Evolutionary conservation across 2,888 invertebrate genomes (phyloP), one percentile per base, ranked within the genome.

Genomic region (Tholera decimalis): DNA sequence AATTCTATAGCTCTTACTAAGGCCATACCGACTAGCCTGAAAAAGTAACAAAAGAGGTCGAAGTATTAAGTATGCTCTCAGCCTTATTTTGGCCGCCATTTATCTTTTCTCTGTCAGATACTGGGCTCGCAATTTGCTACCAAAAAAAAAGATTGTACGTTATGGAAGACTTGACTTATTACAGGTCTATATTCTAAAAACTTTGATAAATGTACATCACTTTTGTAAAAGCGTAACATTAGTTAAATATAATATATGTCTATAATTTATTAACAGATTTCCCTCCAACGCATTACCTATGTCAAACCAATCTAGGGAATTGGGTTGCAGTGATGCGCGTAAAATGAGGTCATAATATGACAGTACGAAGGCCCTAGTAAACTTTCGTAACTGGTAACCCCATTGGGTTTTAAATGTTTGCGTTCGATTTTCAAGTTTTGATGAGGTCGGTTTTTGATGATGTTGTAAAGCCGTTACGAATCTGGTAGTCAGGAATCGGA

Each of bases 361-460:
- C 63, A 68, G 44, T 57, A 24, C 35, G 50, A 50, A 56, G 46
- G 64, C 49, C 69, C 72, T 72, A 77, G 63, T 70, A 62, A 64
- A 70, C 72, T 70, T 56, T 49, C 55, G 66, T 55, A 44, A 64
- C 72, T 35, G 41, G 37, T 71, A 71, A 50, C 63, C 69, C 39
- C 39, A 11, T 44, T 63, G 7, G 26, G n/a, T n/a, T 44, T 63
- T 69, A 20, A 58, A 65, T 58, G 41, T 24, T 43, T 13, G 11
- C 11, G 68, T 66, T 68, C 49, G 35, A 30, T 20, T 68, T 58
- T 65, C n/a, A 46, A 64, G 20, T 18, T 33, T 24, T 55, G 20
- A 30, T 11, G 9, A n/a, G 22, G 18, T 8, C 11, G 9, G n/a
- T 28, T 43, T 35, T 35, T 35, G 6, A 15, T 15, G 35, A 35